These are phyloP conservation scores for Hirtodrosophila alboralis DNA, from an alignment of 2,888 invertebrate genomes.

Conservation along the genomic window DNA sequence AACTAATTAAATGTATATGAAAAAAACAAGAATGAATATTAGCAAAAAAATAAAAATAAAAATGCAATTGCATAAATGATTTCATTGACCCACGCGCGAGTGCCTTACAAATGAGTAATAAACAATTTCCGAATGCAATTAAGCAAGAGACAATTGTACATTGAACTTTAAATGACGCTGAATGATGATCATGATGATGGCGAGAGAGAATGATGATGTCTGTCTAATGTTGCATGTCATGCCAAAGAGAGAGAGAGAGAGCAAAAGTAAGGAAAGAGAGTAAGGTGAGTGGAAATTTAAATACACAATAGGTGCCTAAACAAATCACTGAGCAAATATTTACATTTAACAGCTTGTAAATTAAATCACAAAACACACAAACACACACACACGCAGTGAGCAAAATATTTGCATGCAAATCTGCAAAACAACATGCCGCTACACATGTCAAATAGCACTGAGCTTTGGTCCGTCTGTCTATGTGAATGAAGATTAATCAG, in stretches of 20 bases:
- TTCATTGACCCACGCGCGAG: constrained; percentile 63
- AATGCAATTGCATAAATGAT: constrained; percentile 62
- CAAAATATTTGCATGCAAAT: constrained; percentile 62
- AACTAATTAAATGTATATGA: constrained; percentile 28
- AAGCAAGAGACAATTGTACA: constrained; percentile 67
- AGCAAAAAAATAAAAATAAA: constrained; percentile 2
- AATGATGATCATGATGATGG: too few relatives aligned
- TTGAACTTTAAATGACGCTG: constrained; percentile 62
- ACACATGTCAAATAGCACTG: constrained; percentile 54
- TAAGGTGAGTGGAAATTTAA: constrained; percentile 3
- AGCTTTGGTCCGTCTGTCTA: constrained; percentile 47
- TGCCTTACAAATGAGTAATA: constrained; percentile 62
- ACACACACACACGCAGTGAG: constrained; percentile 33
- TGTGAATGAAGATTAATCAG: constrained; percentile 56
- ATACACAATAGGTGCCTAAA: constrained; percentile 45
- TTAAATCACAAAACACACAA: constrained; percentile 43
- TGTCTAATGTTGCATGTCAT: constrained; percentile 42
- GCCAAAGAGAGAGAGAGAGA: constrained; percentile 1
- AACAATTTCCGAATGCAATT: constrained; percentile 73
- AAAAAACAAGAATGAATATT: constrained; percentile 18
- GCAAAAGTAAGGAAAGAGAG: not conserved
- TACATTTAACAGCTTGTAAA: constrained; percentile 58
- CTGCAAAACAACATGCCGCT: constrained; percentile 54
- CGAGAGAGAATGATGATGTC: constrained; percentile 21
- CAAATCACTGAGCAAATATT: constrained; percentile 45